Percentiles rank a stretch among this genome's conserved stretches.
These are phyloP conservation scores for Lithophane socia DNA, from an alignment of 2,888 invertebrate genomes.

Conservation along the genomic window DNA sequence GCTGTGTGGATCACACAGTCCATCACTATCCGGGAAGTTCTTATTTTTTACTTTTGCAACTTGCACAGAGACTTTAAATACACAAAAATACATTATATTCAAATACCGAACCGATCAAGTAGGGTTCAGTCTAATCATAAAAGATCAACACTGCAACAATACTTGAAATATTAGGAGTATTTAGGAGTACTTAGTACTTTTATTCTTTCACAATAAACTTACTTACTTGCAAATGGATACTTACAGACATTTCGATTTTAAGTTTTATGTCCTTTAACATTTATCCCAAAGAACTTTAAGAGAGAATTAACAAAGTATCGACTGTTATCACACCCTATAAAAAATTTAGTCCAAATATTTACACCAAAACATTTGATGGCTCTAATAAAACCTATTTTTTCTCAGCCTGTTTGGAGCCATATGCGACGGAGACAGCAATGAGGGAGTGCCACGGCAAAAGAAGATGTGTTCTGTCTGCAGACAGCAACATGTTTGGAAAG, in stretches of 20 bases:
- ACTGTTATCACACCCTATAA: not conserved
- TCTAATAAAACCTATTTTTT: conserved; percentile 57
- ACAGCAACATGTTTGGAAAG: conserved; percentile 95
- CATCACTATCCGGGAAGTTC: not conserved
- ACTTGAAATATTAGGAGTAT: not conserved
- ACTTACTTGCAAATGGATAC: not conserved
- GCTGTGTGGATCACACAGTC: not conserved
- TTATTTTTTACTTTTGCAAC: not conserved
- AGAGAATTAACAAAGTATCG: not conserved
- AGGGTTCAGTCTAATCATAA: not conserved
- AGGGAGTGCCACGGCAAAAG: conserved; percentile 96
- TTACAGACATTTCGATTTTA: not conserved
- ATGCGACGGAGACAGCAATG: conserved; percentile 98
- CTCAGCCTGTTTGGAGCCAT: conserved; percentile 95
- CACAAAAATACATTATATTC: not conserved
- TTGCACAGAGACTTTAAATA: not conserved
- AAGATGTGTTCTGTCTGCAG: conserved; percentile 94
- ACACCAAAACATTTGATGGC: conserved; percentile 43
- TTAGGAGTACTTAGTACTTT: not conserved
- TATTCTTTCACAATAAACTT: not conserved
- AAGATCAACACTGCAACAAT: not conserved
- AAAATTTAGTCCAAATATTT: conserved; percentile 50
- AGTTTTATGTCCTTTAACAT: not conserved
- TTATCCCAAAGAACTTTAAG: not conserved
- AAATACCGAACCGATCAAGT: not conserved